Percentiles rank a stretch among this genome's conserved stretches.
Conservation (phyloP, 1,140 invertebrate species). For the Mizuhopecten yessoensis region DNA sequence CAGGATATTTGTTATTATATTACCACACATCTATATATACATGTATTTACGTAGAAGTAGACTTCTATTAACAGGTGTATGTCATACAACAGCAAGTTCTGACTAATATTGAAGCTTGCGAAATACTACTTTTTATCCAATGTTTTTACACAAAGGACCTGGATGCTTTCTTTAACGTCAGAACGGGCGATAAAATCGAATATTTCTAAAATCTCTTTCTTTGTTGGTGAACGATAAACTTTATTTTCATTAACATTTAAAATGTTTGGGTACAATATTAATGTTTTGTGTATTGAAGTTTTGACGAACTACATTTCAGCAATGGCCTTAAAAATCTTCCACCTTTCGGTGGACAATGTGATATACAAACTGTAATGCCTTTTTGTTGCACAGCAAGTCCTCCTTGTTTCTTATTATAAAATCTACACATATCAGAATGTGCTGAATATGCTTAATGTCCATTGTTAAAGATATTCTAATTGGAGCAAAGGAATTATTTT, state of each 20-base stretch:
- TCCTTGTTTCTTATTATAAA: neutral
- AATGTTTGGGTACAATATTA: neutral
- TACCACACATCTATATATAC: too few species aligned
- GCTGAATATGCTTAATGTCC: neutral
- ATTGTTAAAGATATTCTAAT: neutral
- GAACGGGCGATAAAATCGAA: too few species aligned
- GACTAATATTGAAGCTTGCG: neutral
- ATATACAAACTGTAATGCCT: constrained; percentile 13
- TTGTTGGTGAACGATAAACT: neutral
- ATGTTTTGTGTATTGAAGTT: neutral
- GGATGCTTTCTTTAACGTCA: neutral
- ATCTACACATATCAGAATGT: neutral
- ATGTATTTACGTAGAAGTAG: neutral
- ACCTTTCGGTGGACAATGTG: neutral
- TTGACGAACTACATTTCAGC: neutral
- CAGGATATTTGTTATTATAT: too few species aligned
- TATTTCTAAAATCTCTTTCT: neutral
- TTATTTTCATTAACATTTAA: neutral
- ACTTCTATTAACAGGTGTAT: neutral
- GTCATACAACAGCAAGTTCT: neutral
- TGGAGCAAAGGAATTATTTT: neutral
- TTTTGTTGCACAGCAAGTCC: neutral
- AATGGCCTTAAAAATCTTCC: neutral
- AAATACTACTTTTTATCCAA: neutral
- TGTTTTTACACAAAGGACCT: neutral